Evolutionary conservation across 1,140 invertebrate genomes (phyloP).

Genomic region (Latrodectus geometricus): DNA sequence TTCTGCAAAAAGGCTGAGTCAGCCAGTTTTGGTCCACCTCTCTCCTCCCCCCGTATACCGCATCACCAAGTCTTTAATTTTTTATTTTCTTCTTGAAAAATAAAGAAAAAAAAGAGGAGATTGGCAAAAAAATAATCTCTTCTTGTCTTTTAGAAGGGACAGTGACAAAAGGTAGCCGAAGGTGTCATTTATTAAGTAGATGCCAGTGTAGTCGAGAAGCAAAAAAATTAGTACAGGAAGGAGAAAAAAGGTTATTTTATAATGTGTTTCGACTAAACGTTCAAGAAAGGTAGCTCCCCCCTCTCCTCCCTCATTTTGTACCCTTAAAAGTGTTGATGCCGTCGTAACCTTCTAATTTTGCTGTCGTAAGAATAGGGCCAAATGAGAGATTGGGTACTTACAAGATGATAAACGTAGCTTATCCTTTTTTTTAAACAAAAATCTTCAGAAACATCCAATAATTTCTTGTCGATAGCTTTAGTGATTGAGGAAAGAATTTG

Average conservation of each 20-base stretch:
- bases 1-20: constrained; percentile 45
- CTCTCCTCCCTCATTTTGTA: not conserved
- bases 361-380: not conserved
- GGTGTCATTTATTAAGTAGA: constrained; percentile 59
- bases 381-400: not conserved
- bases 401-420: constrained; percentile 4
- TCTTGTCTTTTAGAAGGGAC: constrained; percentile 28
- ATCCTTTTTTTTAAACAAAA: not conserved
- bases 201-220: not conserved
- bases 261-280: constrained; percentile 34
- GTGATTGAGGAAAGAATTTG: not conserved
- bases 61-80: not conserved
- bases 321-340: constrained; percentile 31
- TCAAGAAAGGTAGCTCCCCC: no score
- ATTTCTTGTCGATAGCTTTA: not conserved
- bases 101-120: no score
- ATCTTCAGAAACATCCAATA: not conserved
- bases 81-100: no score
- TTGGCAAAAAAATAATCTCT: not conserved
- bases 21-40: constrained; percentile 25
- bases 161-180: constrained; percentile 54
- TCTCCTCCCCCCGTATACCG: not conserved
- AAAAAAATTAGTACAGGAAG: not conserved
- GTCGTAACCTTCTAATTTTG: constrained; percentile 34
- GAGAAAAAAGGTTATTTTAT: constrained; percentile 26